Evolutionary conservation across 1,140 invertebrate species (phyloP), one percentile per base, ranked within the genome.

Genomic region (Macrobrachium nipponense): DNA sequence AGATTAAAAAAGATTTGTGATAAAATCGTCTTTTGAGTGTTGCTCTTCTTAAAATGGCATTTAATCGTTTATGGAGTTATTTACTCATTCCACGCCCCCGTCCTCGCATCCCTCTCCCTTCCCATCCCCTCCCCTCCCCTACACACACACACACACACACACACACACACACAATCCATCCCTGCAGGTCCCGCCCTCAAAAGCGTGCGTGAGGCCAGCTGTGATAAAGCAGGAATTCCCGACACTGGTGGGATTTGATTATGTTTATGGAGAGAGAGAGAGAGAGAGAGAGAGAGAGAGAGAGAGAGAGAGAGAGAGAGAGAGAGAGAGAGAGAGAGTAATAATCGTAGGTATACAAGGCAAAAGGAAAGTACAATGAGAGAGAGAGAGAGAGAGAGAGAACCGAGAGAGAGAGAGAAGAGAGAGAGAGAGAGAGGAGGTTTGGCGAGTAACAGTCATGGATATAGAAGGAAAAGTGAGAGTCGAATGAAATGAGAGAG

Each of bases 201-300:
- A 73, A 10, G 51, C 51, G 51, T 51, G 51, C 51, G 51, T 51
- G 51, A 51, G 51, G 51, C 51, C 51, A 3, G 51, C 51, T 51
- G 51, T 51, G 51, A 51, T 51, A 51, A 12, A 12, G 51, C 51
- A 51, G 7, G 51, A 51, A 51, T 51, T 51, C 51, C 51, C 3
- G 12, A 51, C 51, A 51, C 51, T 51, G 70, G 23, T 36, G 23
- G 70, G 44, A 44, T 27, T 36, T 27, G 70, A 73, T 17, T 17
- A 73, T 17, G 70, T 11, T 17, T 17, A 27, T 17, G 23, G 23
- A 15, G 75, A 59, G 75, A 58, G 75, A 58, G 75, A 51, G 75
- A 75, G 43, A 75, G 43, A 75, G 23, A 75, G 23, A 75, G 72
- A 44, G 72, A 36, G 23, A 75, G 75, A 77, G 75, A 20, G 58